A percentile compares a stretch with the other conserved stretches of the same genome.
phyloP scores from a whole-genome alignment of 2,113 vertebrate genomes.

The Xerus inauris region DNA sequence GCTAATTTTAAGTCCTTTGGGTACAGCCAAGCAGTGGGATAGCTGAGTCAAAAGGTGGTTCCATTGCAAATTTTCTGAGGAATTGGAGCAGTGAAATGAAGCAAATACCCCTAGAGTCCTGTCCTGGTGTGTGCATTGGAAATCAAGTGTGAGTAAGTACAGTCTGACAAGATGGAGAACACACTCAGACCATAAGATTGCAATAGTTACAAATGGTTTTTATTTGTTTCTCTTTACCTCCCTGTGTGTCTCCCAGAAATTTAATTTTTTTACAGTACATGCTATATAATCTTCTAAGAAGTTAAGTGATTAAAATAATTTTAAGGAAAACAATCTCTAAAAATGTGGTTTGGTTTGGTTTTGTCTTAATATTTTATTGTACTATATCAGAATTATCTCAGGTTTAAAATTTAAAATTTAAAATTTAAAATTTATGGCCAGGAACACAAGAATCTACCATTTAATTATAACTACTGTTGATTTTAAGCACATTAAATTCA shows the following conservation, averaged over 20 bases:
- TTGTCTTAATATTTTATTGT: background rate
- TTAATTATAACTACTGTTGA: background rate
- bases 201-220: background rate
- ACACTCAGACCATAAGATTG: background rate
- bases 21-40: no score
- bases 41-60: no score
- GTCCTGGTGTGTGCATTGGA: background rate
- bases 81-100: background rate
- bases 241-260: background rate
- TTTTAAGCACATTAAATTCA: background rate
- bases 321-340: background rate
- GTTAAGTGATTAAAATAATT: background rate
- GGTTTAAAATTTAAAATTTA: background rate
- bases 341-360: background rate
- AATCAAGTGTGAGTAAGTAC: background rate
- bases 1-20: no score
- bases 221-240: background rate
- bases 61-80: no score
- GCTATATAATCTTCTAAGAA: background rate
- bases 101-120: accelerated
- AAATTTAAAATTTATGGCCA: background rate
- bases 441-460: background rate
- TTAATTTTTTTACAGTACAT: background rate
- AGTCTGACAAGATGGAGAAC: background rate
- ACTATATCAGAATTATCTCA: background rate